Evolutionary conservation across 2,888 invertebrate species (phyloP).

Genomic region (Tromatobia lineatoria): DNA sequence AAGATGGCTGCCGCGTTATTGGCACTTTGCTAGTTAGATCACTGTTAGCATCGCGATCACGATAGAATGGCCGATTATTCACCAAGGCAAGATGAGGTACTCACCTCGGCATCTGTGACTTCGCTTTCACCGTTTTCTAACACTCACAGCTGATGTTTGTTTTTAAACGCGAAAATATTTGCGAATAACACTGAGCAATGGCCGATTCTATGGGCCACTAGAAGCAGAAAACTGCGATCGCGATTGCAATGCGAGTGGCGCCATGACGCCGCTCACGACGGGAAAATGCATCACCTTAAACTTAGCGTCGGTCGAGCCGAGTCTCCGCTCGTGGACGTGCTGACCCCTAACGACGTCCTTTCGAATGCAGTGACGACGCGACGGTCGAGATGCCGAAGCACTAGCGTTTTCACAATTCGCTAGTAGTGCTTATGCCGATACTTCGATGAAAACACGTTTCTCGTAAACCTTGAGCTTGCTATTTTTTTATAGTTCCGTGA

Average conservation of each 20-base stretch:
- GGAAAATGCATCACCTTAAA: constrained; percentile 10
- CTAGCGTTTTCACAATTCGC: too few species aligned
- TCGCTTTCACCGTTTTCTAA: constrained; percentile 15
- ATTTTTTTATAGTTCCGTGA: too few species aligned
- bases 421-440: too few species aligned
- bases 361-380: background rate
- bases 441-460: background rate
- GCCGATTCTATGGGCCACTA: constrained; percentile 77
- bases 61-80: constrained; percentile 57
- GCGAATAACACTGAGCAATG: constrained; percentile 75
- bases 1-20: constrained; percentile 81
- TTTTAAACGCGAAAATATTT: constrained; percentile 68
- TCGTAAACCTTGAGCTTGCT: too few species aligned
- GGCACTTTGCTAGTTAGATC: constrained; percentile 66
- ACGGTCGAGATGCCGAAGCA: background rate
- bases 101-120: constrained; percentile 70
- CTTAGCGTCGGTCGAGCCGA: background rate
- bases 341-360: constrained; percentile 35
- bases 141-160: constrained; percentile 34
- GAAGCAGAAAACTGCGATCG: constrained; percentile 76
- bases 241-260: constrained; percentile 72
- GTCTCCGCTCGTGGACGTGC: constrained; percentile 20
- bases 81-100: constrained; percentile 34
- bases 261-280: constrained; percentile 71
- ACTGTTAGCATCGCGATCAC: constrained; percentile 61